Conservation (phyloP, 2,113 vertebrate species). For the Psophia crepitans region DNA sequence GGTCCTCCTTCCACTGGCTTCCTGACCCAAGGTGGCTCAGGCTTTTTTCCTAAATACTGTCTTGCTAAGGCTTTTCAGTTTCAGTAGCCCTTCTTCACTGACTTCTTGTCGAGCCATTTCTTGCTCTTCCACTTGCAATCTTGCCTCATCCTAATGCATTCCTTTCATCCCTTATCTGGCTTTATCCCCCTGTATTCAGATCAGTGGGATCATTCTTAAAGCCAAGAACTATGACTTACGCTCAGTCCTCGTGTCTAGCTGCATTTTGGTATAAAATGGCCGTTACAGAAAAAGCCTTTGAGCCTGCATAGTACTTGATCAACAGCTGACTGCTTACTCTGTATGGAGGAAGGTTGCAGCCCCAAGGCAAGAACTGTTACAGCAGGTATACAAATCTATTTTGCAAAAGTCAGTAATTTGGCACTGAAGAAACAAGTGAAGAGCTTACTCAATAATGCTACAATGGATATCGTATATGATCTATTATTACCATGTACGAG, state of each 20-base stretch:
- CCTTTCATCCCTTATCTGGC: neutral
- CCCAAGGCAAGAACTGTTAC: neutral
- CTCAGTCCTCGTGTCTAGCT: neutral
- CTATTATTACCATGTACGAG: neutral
- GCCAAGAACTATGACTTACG: neutral
- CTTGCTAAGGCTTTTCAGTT: neutral
- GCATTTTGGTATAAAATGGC: neutral
- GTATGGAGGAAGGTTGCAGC: neutral
- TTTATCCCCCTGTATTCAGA: neutral
- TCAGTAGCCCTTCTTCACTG: neutral
- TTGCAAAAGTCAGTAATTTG: neutral
- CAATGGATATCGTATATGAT: neutral
- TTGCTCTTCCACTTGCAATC: neutral
- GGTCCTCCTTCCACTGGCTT: neutral
- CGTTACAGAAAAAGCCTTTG: neutral
- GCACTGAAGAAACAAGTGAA: neutral
- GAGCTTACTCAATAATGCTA: neutral
- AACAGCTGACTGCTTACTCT: neutral
- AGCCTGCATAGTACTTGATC: neutral
- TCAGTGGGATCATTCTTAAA: neutral
- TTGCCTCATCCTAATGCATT: neutral
- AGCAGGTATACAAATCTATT: neutral
- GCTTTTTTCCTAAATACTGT: neutral
- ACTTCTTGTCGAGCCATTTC: neutral
- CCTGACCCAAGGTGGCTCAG: neutral